phyloP scores from a whole-genome alignment of 2,113 vertebrate genomes.

The Hyaena hyaena region DNA sequence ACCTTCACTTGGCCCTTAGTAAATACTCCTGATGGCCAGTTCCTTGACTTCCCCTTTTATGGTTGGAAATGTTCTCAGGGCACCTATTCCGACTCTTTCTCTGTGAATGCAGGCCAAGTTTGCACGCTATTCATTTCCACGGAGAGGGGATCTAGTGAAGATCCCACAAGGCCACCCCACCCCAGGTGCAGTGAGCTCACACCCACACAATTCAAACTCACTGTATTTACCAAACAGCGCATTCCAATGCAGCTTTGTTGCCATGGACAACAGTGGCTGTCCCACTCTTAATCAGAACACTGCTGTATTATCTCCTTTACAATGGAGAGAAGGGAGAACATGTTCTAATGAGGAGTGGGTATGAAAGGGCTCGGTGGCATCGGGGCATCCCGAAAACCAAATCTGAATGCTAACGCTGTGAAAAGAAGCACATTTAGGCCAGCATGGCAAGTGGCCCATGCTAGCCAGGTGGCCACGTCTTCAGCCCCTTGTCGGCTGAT shows the following conservation, averaged over 20 bases:
- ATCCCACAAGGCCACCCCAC: no score
- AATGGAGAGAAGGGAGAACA: not conserved
- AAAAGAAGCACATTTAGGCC: not conserved
- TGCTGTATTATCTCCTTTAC: not conserved
- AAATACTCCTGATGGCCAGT: not conserved
- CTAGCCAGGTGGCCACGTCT: not conserved
- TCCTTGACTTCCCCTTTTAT: not conserved
- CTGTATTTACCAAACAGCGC: not conserved
- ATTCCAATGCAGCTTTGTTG: constrained; percentile 4
- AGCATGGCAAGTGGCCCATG: not conserved
- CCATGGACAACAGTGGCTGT: constrained; percentile 1
- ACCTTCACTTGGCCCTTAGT: not conserved
- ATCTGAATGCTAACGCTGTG: accelerated
- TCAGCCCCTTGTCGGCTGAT: no score
- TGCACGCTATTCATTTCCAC: not conserved
- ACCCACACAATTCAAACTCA: not conserved
- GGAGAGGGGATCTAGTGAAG: not conserved
- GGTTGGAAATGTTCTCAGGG: not conserved
- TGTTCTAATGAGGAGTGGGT: not conserved
- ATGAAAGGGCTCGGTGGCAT: not conserved
- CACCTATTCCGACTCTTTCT: not conserved
- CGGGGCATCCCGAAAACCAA: not conserved
- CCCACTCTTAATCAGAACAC: not conserved
- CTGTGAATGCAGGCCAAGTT: not conserved
- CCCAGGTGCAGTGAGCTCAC: not conserved